Percentiles rank a stretch among this genome's conserved stretches.
Conservation (phyloP, 2,113 vertebrate species). For the Nyctereutes procyonoides region DNA sequence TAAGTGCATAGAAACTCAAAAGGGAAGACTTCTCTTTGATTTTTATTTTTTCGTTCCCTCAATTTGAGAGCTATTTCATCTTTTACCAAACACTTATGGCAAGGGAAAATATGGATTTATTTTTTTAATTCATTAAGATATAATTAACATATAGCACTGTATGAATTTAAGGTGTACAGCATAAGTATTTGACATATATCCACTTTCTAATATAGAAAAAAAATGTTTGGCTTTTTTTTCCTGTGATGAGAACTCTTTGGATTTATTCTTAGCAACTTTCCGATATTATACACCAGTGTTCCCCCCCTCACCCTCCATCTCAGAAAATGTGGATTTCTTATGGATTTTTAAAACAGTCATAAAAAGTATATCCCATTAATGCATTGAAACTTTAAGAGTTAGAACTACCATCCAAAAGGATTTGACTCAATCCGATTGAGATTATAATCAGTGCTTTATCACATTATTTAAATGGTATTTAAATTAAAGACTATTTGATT, state of each 20-base stretch:
- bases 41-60: background rate
- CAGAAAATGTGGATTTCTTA: background rate
- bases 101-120: background rate
- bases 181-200: background rate
- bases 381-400: background rate
- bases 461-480: constrained; percentile 7
- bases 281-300: background rate
- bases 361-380: background rate
- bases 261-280: background rate
- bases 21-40: background rate
- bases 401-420: background rate
- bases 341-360: background rate
- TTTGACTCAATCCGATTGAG: background rate
- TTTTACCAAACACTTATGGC: background rate
- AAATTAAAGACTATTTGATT: constrained; percentile 34
- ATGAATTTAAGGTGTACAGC: background rate
- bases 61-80: background rate
- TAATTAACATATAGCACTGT: background rate
- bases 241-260: background rate
- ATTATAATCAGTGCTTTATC: constrained; percentile 1
- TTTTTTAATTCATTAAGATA: background rate
- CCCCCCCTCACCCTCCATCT: background rate
- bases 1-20: background rate
- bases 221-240: background rate
- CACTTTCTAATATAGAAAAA: background rate